Conservation (phyloP, 2,797 vertebrate species). For the Alfaro cultratus region DNA sequence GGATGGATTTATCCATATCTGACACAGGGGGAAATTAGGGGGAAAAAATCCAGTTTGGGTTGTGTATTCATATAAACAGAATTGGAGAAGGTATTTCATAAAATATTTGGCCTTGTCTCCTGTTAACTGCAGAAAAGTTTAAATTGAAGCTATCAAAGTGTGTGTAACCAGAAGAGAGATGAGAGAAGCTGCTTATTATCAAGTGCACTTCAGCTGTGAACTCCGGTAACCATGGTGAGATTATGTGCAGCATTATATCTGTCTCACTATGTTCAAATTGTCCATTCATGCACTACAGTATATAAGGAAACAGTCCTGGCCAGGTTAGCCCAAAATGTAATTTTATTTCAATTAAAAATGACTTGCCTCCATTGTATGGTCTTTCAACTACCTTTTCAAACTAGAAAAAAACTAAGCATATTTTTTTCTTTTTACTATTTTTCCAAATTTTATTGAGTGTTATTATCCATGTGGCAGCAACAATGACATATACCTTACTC, state of each 20-base stretch:
- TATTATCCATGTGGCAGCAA: not conserved
- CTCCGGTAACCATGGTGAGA: not conserved
- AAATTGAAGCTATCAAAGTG: not conserved
- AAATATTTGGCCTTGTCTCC: not conserved
- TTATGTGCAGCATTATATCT: not conserved
- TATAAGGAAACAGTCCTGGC: not conserved
- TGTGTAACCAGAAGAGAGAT: not conserved
- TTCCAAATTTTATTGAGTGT: not conserved
- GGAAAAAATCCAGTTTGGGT: not conserved
- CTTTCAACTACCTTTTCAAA: not conserved
- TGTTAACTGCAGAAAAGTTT: not conserved
- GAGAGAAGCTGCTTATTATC: constrained; percentile 6
- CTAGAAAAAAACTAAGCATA: not conserved
- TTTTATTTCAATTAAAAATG: not conserved
- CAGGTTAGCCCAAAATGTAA: not conserved
- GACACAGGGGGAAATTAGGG: not conserved
- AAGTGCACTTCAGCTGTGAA: constrained; percentile 2
- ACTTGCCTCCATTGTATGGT: not conserved
- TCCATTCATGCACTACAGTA: not conserved
- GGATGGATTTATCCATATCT: not conserved
- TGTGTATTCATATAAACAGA: not conserved
- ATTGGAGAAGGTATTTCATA: not conserved
- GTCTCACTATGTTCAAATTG: not conserved
- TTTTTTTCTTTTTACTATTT: not conserved
- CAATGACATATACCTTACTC: not conserved